phyloP scores from a whole-genome alignment of 30 jellyfish, hydroid and myxozoan species.

The Aurelia sp. region DNA sequence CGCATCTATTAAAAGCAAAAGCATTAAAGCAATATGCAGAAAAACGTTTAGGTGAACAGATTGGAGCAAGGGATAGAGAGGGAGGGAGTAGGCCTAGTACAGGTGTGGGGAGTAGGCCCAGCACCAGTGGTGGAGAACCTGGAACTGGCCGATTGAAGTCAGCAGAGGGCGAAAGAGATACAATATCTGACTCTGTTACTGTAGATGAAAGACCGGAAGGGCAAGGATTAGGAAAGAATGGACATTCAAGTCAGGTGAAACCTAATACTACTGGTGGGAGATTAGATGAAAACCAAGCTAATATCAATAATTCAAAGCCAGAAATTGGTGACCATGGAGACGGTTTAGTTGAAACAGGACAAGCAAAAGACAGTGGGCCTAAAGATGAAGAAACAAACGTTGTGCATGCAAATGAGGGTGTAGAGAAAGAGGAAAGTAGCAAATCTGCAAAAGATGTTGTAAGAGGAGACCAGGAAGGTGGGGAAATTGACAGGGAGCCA shows the following conservation, averaged over 20 bases:
- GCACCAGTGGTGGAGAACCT: too few species aligned
- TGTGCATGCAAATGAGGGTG: background rate
- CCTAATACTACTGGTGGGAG: slow-evolving; percentile 1
- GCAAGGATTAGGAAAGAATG: background rate
- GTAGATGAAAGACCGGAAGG: background rate
- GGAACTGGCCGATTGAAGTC: too few species aligned
- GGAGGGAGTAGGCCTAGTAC: background rate
- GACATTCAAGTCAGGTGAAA: background rate
- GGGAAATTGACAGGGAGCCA: too few species aligned
- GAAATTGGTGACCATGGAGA: slow-evolving; percentile 54
- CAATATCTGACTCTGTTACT: background rate
- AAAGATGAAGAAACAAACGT: background rate
- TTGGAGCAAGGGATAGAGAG: background rate
- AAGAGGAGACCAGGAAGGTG: slow-evolving; percentile 10
- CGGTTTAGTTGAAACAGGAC: slow-evolving; percentile 9
- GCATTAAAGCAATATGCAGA: slow-evolving; percentile 44
- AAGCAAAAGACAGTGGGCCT: too few species aligned
- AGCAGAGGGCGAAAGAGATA: background rate
- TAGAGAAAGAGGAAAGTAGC: background rate
- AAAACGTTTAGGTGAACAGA: background rate
- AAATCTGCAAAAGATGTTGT: background rate
- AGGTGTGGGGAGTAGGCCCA: too few species aligned
- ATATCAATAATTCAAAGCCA: slow-evolving; percentile 34
- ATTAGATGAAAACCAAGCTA: background rate
- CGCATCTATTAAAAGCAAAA: slow-evolving; percentile 67